Conservation (phyloP, 2,113 vertebrate genomes). For the Scomber japonicus region DNA sequence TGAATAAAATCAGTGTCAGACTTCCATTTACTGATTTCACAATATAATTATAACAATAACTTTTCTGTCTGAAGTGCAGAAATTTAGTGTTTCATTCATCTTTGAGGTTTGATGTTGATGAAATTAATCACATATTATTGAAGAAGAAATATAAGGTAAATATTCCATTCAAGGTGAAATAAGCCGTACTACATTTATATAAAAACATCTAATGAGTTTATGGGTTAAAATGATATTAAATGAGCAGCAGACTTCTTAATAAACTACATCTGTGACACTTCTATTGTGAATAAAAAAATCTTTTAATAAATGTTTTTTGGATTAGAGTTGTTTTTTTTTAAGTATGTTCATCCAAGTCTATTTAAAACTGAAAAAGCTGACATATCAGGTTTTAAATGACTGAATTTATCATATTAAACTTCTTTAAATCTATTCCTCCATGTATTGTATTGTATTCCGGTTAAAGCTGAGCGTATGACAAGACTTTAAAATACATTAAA, state of each 20-base stretch:
- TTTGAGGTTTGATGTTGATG: neutral
- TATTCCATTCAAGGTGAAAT: constrained; percentile 11
- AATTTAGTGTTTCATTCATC: neutral
- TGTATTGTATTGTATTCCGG: no score
- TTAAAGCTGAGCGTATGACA: no score
- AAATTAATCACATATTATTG: neutral
- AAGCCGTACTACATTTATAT: constrained; percentile 93
- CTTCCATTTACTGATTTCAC: neutral
- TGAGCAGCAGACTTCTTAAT: constrained; percentile 97
- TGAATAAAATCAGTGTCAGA: neutral
- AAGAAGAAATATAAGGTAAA: no score
- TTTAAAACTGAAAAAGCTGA: no score
- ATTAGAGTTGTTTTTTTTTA: constrained; percentile 2
- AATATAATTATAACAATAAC: neutral
- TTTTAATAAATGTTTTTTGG: constrained; percentile 89
- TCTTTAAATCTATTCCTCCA: no score
- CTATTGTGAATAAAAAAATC: constrained; percentile 98
- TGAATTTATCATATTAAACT: no score
- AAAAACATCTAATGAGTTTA: constrained; percentile 83
- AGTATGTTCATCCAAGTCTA: no score
- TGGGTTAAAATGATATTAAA: constrained; percentile 89
- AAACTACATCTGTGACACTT: constrained; percentile 99
- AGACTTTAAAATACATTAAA: no score
- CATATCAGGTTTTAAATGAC: no score
- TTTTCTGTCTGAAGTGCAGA: no score